phyloP scores from a whole-genome alignment of 2,113 vertebrate genomes.

The Neogobius melanostomus region DNA sequence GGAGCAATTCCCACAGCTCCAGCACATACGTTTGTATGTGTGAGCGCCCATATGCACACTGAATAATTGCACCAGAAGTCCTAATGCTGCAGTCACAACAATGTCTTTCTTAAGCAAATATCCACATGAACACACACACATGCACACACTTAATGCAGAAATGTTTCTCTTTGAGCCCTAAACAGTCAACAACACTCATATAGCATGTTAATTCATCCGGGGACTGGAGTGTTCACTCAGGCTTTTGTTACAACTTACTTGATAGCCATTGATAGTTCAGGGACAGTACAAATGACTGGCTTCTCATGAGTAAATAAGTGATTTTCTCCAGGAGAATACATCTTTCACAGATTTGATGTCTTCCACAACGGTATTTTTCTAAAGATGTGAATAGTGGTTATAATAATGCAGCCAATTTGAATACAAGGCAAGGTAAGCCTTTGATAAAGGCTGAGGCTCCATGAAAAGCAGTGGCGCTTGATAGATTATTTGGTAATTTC shows the following conservation, averaged over 20 bases:
- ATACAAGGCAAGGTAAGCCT: conserved; percentile 62
- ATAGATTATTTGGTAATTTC: conserved; percentile 64
- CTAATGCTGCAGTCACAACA: conserved; percentile 45
- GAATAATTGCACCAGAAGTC: conserved; percentile 42
- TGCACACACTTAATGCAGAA: background rate
- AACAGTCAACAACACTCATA: conserved; percentile 21
- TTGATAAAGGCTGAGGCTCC: conserved; percentile 48
- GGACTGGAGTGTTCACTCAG: conserved; percentile 17
- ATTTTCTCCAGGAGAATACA: conserved; percentile 46
- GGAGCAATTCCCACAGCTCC: conserved; percentile 68
- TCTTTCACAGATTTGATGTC: conserved; percentile 39
- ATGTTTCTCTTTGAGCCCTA: conserved; percentile 3
- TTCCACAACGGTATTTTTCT: conserved; percentile 37
- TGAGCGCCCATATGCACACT: conserved; percentile 26
- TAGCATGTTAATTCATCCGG: conserved; percentile 21
- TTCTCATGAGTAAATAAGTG: conserved; percentile 47
- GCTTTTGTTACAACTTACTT: conserved; percentile 34
- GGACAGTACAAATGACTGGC: conserved; percentile 47
- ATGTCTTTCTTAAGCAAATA: conserved; percentile 47
- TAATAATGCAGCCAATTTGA: conserved; percentile 56
- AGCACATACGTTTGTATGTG: conserved; percentile 43
- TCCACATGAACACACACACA: conserved; percentile 1
- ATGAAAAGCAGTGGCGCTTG: conserved; percentile 57
- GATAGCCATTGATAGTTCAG: conserved; percentile 44
- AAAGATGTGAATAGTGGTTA: conserved; percentile 47